These are phyloP conservation scores for Caradrina kadenii DNA, from an alignment of 2,888 invertebrate species.

Conservation along the genomic window DNA sequence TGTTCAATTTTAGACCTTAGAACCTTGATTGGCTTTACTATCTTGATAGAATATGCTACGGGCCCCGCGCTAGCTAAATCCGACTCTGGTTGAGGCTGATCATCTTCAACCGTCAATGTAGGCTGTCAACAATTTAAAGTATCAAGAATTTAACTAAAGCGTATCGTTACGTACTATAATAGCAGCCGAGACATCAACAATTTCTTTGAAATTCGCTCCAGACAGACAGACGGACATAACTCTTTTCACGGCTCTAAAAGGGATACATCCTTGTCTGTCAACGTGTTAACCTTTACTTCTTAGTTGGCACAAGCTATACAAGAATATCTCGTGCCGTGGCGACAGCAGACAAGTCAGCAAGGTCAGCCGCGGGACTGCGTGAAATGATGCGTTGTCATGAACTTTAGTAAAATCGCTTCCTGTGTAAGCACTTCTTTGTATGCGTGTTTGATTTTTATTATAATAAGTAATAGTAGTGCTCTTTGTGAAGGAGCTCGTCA, in stretches of 20 bases:
- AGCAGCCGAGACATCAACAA: background rate
- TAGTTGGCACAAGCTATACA: conserved; percentile 25
- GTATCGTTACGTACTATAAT: background rate
- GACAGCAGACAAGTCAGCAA: background rate
- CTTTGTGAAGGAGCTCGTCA: too few relatives aligned
- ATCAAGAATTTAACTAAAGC: too few relatives aligned
- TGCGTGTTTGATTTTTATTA: too few relatives aligned
- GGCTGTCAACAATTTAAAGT: background rate
- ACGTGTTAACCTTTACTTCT: conserved; percentile 15
- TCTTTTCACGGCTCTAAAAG: background rate
- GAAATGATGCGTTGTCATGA: conserved; percentile 1
- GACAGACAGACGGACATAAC: background rate
- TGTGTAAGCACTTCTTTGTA: too few relatives aligned
- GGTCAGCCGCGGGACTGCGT: background rate
- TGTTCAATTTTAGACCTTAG: too few relatives aligned
- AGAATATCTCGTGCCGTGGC: conserved; percentile 3
- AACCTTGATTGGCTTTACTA: too few relatives aligned
- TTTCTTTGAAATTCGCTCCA: conserved; percentile 10
- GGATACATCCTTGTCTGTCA: conserved; percentile 19
- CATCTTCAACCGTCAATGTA: background rate
- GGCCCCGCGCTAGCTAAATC: too few relatives aligned
- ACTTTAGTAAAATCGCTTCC: too few relatives aligned
- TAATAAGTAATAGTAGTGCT: too few relatives aligned
- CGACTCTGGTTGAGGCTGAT: too few relatives aligned
- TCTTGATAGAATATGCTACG: too few relatives aligned